Evolutionary conservation across 2,113 vertebrate genomes (phyloP), one percentile per base, ranked within the genome.

Genomic region (Sclerurus mexicanus): DNA sequence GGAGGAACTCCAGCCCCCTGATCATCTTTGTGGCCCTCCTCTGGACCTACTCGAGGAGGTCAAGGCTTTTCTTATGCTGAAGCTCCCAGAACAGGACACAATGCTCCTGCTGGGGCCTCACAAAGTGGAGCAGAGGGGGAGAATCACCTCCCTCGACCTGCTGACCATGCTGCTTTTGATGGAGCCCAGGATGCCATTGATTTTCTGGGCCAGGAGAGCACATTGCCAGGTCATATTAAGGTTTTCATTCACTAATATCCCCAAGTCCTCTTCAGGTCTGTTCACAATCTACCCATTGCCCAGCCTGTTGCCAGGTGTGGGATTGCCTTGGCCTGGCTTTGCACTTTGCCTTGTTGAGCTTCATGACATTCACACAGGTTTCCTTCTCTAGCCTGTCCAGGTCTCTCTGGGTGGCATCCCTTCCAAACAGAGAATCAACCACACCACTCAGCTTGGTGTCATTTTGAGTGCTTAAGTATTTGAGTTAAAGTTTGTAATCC

Each of bases 61-160:
- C 37, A 7, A 1, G 15, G 33, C 44, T 59, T 2, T 55, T 31
- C 28, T 17, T 16, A 6, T 3, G 2, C 7, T 25, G 49, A 7
- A 5, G 10, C 1, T 42, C 5, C 10, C 49, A 27, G 63, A 64
- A 22, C 14, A 35, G n/a, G 3, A 53, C 0, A 3, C 30, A 60
- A 40, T 0, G 4, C 23, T 47, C 6, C 14, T 14, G 30, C n/a
- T 27, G 46, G 12, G 50, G 12, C 40, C 58, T 55, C 22, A 14
- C 1, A 0, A 18, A 24, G 33, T 1, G 1, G 50, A 50, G 46
- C 1, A 39, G 39, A 71, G 52, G 39, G 21, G 30, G 2, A n/a
- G 59, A 67, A 49, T 42, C 30, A 2, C 52, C 9, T 42, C 39
- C 39, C 28, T 31, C 14, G 13, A 22, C 53, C 33, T 31, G 12